Conservation (phyloP, 2,113 vertebrate species). For the Circaetus gallicus region DNA sequence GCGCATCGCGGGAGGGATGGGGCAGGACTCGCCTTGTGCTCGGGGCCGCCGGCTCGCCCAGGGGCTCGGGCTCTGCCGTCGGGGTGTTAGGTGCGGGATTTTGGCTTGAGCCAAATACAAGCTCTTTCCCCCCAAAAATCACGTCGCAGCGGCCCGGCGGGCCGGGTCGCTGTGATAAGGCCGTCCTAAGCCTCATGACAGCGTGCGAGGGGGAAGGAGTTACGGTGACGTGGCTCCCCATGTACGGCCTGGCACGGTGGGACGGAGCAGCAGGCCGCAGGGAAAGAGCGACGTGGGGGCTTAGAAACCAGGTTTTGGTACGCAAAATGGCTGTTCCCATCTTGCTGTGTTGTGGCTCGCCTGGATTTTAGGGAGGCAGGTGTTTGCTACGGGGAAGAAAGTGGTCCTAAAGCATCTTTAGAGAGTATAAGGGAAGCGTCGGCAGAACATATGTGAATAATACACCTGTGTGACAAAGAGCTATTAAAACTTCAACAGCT, state of each 20-base stretch:
- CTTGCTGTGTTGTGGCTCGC: accelerated
- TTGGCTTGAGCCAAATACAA: neutral
- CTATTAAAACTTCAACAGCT: neutral
- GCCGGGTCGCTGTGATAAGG: neutral
- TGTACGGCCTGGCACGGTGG: neutral
- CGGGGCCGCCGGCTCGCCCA: neutral
- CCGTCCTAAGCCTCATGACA: neutral
- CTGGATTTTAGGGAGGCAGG: neutral
- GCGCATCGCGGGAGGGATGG: neutral
- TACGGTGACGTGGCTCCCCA: slow-evolving; percentile 19
- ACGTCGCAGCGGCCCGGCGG: no score
- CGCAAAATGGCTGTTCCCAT: accelerated
- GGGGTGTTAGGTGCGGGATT: neutral
- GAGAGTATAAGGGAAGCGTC: neutral
- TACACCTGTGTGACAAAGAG: neutral
- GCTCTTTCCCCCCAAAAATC: neutral
- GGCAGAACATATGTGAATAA: neutral
- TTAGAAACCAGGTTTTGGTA: neutral
- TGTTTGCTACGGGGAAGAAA: neutral
- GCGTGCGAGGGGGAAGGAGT: neutral
- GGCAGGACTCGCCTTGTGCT: neutral
- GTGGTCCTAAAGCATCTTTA: neutral
- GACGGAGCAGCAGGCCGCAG: neutral
- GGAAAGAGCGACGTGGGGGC: neutral
- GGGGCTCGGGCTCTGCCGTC: neutral